Percentiles rank a stretch among this genome's conserved stretches.
Conservation (phyloP, 2,888 invertebrate genomes). For the Caenorhabditis angaria region DNA sequence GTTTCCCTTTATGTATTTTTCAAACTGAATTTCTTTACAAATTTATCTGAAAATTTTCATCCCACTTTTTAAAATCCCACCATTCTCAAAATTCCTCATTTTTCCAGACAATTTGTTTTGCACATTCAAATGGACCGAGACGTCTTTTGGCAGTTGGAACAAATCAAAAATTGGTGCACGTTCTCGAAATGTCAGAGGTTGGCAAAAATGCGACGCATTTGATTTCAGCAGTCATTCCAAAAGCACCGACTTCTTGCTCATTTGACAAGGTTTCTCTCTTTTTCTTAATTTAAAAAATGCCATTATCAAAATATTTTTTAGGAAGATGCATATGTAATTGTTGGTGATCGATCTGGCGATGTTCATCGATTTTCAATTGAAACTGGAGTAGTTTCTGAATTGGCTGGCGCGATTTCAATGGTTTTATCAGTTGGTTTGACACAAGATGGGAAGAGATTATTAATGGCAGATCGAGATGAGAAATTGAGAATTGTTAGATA, state of each 20-base stretch:
- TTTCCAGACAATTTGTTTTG: conserved; percentile 43
- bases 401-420: conserved; percentile 60
- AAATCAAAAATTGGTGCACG: conserved; percentile 43
- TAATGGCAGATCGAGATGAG: conserved; percentile 62
- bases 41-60: too few species aligned
- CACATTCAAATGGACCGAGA: conserved; percentile 18
- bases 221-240: conserved; percentile 32
- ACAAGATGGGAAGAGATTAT: conserved; percentile 37
- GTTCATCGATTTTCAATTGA: conserved; percentile 40
- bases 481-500: conserved; percentile 60
- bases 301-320: conserved; percentile 6
- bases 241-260: conserved; percentile 49
- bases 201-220: conserved; percentile 11
- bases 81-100: neutral
- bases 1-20: too few species aligned
- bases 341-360: conserved; percentile 55
- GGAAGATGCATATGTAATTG: conserved; percentile 29
- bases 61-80: too few species aligned
- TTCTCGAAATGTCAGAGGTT: conserved; percentile 23
- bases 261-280: conserved; percentile 38
- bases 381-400: conserved; percentile 17
- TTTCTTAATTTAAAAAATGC: neutral
- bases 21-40: too few species aligned
- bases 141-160: conserved; percentile 41
- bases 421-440: conserved; percentile 54